Conservation (phyloP, 2,113 vertebrate species). For the Suncus etruscus region DNA sequence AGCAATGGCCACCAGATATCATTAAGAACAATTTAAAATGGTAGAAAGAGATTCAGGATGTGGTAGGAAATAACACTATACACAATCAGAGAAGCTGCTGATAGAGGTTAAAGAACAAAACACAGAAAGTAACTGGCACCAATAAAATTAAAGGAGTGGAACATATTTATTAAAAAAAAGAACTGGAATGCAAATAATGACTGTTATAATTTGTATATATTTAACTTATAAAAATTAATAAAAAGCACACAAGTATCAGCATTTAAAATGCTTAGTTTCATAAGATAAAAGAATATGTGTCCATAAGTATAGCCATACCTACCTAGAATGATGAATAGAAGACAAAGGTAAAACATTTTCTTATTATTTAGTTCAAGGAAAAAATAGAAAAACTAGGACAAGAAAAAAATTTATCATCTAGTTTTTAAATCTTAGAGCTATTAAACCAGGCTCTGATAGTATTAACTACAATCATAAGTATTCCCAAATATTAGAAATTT, state of each 20-base stretch:
- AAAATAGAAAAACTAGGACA: constrained; percentile 20
- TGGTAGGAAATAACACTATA: constrained; percentile 33
- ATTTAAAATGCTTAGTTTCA: not conserved
- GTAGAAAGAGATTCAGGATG: not conserved
- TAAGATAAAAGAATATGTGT: not conserved
- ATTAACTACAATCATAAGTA: too few species aligned
- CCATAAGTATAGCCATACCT: not conserved
- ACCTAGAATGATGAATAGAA: not conserved
- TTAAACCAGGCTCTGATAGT: not conserved
- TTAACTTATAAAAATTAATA: constrained; percentile 21
- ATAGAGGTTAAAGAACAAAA: not conserved
- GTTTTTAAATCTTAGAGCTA: not conserved
- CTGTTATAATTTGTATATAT: not conserved
- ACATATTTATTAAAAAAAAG: not conserved
- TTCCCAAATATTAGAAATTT: not conserved
- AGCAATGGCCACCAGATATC: not conserved
- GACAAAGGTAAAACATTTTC: not conserved
- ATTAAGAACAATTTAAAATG: constrained; percentile 66
- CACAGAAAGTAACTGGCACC: not conserved
- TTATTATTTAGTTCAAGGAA: not conserved
- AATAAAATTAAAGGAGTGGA: constrained; percentile 42
- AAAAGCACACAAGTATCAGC: not conserved
- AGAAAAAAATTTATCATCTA: not conserved
- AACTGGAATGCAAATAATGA: not conserved
- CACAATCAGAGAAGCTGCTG: constrained; percentile 14